phyloP scores from a whole-genome alignment of 1,140 invertebrate species.

The Brachionus koreanus region DNA sequence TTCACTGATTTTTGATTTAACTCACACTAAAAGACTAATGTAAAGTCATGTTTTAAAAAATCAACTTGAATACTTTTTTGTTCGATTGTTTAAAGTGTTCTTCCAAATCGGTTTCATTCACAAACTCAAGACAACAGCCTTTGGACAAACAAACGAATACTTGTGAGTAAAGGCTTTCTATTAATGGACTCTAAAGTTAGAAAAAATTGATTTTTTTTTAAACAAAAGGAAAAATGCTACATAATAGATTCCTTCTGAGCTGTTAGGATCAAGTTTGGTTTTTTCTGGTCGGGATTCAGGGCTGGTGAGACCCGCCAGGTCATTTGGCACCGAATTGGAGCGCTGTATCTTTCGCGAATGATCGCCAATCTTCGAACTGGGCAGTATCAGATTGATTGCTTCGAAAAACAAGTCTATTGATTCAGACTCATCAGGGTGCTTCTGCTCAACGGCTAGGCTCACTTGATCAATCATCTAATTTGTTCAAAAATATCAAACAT shows the following conservation, averaged over 20 bases:
- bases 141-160: background rate
- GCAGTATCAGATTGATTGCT: background rate
- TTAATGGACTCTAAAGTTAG: background rate
- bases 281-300: background rate
- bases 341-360: background rate
- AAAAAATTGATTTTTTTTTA: background rate
- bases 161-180: background rate
- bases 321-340: background rate
- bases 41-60: background rate
- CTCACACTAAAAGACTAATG: background rate
- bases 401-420: conserved; percentile 13
- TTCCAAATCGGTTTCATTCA: background rate
- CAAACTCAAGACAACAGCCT: background rate
- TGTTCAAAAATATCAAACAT: background rate
- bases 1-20: background rate
- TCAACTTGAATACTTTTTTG: background rate
- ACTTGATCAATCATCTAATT: background rate
- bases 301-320: background rate
- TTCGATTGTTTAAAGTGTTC: background rate
- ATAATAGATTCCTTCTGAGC: background rate
- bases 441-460: background rate
- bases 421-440: background rate
- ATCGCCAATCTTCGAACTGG: background rate
- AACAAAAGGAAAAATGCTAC: background rate
- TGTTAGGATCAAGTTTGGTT: background rate